These are phyloP conservation scores for Cyanoliseus patagonus DNA, from an alignment of 2,113 vertebrate species.

Conservation along the genomic window DNA sequence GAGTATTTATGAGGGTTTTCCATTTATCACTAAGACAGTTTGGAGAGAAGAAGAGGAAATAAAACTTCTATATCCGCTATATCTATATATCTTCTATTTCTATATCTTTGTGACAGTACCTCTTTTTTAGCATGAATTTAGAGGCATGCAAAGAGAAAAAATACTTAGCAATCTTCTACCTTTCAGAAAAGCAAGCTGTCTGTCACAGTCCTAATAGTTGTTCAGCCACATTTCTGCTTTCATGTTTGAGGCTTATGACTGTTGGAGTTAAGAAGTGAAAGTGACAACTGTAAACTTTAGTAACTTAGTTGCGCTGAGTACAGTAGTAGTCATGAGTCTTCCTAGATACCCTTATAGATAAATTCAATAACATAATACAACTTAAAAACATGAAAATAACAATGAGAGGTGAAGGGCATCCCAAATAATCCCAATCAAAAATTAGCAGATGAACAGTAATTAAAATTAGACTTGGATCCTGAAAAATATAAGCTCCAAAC, in stretches of 20 bases:
- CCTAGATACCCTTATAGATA: background rate
- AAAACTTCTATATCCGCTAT: background rate
- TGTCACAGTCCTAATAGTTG: background rate
- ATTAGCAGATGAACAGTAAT: background rate
- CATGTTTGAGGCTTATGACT: background rate
- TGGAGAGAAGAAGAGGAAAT: background rate
- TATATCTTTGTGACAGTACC: background rate
- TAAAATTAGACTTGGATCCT: background rate
- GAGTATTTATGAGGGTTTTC: background rate
- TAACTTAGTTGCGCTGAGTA: background rate
- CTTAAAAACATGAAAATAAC: background rate
- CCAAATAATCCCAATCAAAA: background rate
- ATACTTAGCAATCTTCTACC: background rate
- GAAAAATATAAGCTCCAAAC: background rate
- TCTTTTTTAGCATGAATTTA: background rate
- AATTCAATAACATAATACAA: background rate
- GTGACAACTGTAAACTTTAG: background rate
- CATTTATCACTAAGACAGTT: background rate
- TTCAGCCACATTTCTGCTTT: background rate
- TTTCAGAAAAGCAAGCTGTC: background rate
- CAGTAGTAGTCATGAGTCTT: background rate
- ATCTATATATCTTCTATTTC: background rate
- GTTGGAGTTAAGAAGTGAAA: background rate
- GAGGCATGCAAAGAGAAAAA: background rate
- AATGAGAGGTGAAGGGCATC: background rate